These are phyloP conservation scores for Platyscelio sp. DNA, from an alignment of 2,888 invertebrate species.

Conservation along the genomic window DNA sequence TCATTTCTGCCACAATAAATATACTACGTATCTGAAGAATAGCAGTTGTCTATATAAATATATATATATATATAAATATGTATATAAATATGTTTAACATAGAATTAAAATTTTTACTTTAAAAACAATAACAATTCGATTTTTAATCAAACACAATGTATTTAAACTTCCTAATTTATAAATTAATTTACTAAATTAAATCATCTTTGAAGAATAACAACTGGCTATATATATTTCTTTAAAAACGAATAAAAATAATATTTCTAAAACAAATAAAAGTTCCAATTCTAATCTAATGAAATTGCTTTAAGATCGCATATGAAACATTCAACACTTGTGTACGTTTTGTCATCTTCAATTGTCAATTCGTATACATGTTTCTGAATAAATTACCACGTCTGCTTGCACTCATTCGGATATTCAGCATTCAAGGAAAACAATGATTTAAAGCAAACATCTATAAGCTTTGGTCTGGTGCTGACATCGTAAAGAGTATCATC, in stretches of 20 bases:
- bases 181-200: no score
- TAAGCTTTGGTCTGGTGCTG: background rate
- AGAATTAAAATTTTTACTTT: background rate
- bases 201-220: no score
- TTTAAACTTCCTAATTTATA: no score
- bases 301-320: background rate
- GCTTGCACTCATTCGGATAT: conserved; percentile 29
- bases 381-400: conserved; percentile 49
- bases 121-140: background rate
- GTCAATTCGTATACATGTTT: conserved; percentile 28
- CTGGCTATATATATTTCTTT: no score
- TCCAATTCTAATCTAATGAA: background rate
- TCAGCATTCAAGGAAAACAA: conserved; percentile 12
- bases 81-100: no score
- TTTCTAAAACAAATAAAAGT: background rate
- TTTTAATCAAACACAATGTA: background rate
- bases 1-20: no score
- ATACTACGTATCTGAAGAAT: no score
- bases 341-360: conserved; percentile 32
- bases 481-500: conserved; percentile 8
- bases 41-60: no score
- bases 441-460: conserved; percentile 27
- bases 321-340: conserved; percentile 12
- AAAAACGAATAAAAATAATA: no score
- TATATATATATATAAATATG: no score